Evolutionary conservation across 2,113 vertebrate species (phyloP).

Genomic region (Drymodes brunneopygia): DNA sequence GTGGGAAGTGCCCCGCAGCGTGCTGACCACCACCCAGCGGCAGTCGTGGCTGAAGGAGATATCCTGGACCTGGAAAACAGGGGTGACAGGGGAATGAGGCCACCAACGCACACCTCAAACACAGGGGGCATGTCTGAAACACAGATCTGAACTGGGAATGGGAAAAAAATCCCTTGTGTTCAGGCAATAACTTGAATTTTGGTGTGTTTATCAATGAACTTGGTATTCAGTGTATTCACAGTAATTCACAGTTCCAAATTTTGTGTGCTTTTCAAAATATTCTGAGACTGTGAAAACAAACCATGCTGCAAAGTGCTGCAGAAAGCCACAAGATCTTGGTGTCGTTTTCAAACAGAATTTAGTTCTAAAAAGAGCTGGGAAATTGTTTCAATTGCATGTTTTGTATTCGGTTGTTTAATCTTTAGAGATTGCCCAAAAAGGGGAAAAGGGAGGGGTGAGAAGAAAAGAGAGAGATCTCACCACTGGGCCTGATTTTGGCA

Average conservation of each 20-base stretch:
- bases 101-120: fast-evolving
- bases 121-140: fast-evolving
- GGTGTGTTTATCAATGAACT: neutral
- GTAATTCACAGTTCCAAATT: neutral
- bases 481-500: neutral
- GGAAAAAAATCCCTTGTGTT: fast-evolving
- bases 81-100: fast-evolving
- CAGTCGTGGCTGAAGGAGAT: constrained; percentile 98
- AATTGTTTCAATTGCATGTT: constrained; percentile 4
- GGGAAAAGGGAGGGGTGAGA: neutral
- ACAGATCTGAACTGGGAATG: neutral
- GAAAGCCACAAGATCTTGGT: neutral
- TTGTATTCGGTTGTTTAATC: constrained; percentile 20
- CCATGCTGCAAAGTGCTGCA: neutral
- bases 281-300: neutral
- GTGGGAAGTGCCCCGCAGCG: constrained; percentile 92
- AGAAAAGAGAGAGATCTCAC: constrained; percentile 1
- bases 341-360: constrained; percentile 11
- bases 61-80: constrained; percentile 86
- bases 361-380: neutral
- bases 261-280: neutral
- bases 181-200: neutral
- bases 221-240: neutral
- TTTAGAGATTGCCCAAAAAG: neutral
- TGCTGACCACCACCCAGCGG: constrained; percentile 96